Conservation (phyloP, 2,888 invertebrate species). For the Drosophila borealis region DNA sequence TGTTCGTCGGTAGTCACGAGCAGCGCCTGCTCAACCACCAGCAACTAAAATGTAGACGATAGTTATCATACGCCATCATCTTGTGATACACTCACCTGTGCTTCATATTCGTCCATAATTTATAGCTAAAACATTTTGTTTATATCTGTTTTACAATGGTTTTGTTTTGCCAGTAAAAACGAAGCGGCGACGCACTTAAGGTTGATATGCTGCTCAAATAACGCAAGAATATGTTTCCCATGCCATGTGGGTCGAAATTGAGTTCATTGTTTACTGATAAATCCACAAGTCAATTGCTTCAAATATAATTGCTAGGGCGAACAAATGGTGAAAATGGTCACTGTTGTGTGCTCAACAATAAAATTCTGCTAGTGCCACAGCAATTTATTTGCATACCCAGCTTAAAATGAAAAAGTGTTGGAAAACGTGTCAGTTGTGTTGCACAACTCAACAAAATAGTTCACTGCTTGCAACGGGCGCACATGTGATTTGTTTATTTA, state of each 20-base stretch:
- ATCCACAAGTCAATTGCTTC: background rate
- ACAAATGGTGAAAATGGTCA: no score
- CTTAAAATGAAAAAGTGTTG: conserved; percentile 17
- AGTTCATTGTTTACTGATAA: background rate
- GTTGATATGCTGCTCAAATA: conserved; percentile 20
- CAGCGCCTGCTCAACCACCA: conserved; percentile 88
- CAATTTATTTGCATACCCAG: background rate
- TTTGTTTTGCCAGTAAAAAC: conserved; percentile 9
- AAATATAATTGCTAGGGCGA: no score
- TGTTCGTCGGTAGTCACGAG: conserved; percentile 85
- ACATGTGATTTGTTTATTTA: conserved; percentile 46
- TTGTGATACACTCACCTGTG: conserved; percentile 58
- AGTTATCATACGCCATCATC: background rate
- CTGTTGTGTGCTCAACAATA: background rate
- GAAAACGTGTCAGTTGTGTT: conserved; percentile 9
- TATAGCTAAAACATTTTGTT: conserved; percentile 31
- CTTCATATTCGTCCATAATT: conserved; percentile 73
- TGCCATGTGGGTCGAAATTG: background rate
- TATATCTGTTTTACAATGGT: background rate
- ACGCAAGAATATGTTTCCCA: background rate
- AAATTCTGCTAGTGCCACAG: background rate
- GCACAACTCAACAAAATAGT: conserved; percentile 18
- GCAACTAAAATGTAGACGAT: conserved; percentile 85
- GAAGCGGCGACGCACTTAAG: conserved; percentile 3
- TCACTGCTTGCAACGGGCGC: conserved; percentile 25